Base-by-base conservation (phyloP, 2,113 vertebrate genomes). In the Struthidea cinerea region DNA sequence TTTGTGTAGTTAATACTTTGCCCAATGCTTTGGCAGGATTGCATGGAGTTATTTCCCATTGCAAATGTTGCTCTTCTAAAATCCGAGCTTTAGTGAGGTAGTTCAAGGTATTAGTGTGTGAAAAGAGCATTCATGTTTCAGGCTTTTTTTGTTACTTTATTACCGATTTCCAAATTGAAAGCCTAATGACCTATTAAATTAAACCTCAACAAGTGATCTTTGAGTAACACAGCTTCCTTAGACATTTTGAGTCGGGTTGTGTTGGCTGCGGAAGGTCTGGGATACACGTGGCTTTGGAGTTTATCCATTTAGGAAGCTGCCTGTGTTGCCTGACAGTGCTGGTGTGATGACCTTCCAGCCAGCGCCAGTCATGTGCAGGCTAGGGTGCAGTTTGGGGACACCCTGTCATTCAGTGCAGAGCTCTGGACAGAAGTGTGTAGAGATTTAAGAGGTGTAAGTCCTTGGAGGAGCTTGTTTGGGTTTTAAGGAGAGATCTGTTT, bases 281-380 rank as follows among this genome's bases (percentile, higher is more conserved):
- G 32, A 7, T 19, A 10, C 16, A 1, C 0, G 1, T 68, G 61
- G 18, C 60, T 64, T 76, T 65, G 32, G n/a, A 16, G 27, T 44
- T 61, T 8, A 18, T 30, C 18, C 71, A 0, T 61, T 23, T 13
- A 4, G 32, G 52, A 50, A 63, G 44, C 32, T 59, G n/a, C 27
- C 21, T 42, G 26, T 47, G 8, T 18, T 69, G 37, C 56, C 41
- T 61, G 44, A 14, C 19, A 8, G 0, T 22, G 24, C 14, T 53
- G 32, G 11, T 60, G 59, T 23, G n/a, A 6, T 35, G 61, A 41
- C 9, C 24, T 52, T 49, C 11, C 20, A 20, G 41, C 1, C 24
- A 27, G 33, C 46, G 71, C 37, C 32, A 15, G 33, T 8, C 37
- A 6, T 33, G 44, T 47, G 71, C 50, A 41, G 63, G 14, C 47